phyloP scores from a whole-genome alignment of 2,888 invertebrate genomes.

The Cotesia congregata region DNA sequence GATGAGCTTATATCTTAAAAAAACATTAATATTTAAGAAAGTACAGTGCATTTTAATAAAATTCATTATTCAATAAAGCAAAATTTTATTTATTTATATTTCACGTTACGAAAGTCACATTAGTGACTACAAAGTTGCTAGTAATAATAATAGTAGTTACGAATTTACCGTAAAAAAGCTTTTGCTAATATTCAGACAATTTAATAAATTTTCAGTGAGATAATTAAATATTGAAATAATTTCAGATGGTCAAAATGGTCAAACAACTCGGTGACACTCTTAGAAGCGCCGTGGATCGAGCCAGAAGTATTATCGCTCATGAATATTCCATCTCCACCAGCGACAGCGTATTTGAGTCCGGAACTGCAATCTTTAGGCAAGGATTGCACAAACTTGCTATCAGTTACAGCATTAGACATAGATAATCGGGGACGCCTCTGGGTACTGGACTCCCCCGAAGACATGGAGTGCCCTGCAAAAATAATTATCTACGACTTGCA shows the following conservation, averaged over 20 bases:
- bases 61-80: no score
- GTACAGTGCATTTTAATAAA: no score
- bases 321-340: slow-evolving; percentile 15
- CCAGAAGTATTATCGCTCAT: slow-evolving; percentile 36
- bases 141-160: no score
- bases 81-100: no score
- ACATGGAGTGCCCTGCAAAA: slow-evolving; percentile 64
- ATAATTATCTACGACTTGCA: slow-evolving; percentile 68
- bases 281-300: slow-evolving; percentile 68
- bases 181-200: no score
- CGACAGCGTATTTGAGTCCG: slow-evolving; percentile 45
- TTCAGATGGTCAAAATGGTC: slow-evolving; percentile 35
- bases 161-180: no score
- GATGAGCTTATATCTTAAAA: no score
- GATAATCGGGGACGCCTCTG: slow-evolving; percentile 69
- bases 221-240: neutral
- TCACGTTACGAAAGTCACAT: no score
- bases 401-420: slow-evolving; percentile 67
- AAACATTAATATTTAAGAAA: no score
- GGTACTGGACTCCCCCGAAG: slow-evolving; percentile 69
- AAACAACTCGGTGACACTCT: slow-evolving; percentile 55
- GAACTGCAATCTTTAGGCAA: slow-evolving; percentile 46
- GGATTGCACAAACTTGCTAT: slow-evolving; percentile 65
- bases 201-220: no score
- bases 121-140: no score